Percentiles rank a stretch among this genome's conserved stretches.
Evolutionary conservation across 35 echinoderm and acorn worm species (phyloP).

Genomic region (Ophioderma brevispina): DNA sequence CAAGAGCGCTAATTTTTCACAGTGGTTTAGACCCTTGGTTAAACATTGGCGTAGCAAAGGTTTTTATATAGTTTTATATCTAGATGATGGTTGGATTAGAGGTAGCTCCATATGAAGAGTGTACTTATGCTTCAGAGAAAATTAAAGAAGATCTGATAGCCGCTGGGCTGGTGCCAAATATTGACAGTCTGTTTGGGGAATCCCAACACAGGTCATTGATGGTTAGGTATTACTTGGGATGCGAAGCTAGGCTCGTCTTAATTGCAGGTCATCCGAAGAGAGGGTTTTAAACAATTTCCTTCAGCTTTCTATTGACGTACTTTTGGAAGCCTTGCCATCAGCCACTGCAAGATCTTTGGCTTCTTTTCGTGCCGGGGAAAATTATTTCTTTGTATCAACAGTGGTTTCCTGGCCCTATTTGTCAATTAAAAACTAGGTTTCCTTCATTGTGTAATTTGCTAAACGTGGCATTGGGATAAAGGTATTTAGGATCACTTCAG

Average conservation of each 20-base stretch:
- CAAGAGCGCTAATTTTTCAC: constrained; percentile 35
- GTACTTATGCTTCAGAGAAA: background rate
- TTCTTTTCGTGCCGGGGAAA: constrained; percentile 10
- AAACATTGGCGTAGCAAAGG: constrained; percentile 33
- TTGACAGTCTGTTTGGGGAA: constrained; percentile 34
- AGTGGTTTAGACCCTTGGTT: constrained; percentile 30
- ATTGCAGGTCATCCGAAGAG: background rate
- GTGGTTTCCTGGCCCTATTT: background rate
- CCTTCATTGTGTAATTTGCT: constrained; percentile 11
- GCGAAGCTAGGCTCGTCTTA: constrained; percentile 1
- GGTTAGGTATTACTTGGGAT: constrained; percentile 24
- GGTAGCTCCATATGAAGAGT: background rate
- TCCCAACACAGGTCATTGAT: constrained; percentile 10
- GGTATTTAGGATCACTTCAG: background rate
- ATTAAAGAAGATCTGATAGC: constrained; percentile 34
- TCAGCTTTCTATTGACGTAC: background rate
- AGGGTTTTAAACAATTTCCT: background rate
- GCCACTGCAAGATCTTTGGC: constrained; percentile 16
- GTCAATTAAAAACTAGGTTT: constrained; percentile 37
- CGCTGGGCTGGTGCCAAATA: constrained; percentile 43
- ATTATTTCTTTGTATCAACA: constrained; percentile 6
- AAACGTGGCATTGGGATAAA: constrained; percentile 30
- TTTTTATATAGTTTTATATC: constrained; percentile 47
- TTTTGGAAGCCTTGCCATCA: background rate
- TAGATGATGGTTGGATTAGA: constrained; percentile 49